phyloP scores from a whole-genome alignment of 2,113 vertebrate genomes.

The Varanus salvator region DNA sequence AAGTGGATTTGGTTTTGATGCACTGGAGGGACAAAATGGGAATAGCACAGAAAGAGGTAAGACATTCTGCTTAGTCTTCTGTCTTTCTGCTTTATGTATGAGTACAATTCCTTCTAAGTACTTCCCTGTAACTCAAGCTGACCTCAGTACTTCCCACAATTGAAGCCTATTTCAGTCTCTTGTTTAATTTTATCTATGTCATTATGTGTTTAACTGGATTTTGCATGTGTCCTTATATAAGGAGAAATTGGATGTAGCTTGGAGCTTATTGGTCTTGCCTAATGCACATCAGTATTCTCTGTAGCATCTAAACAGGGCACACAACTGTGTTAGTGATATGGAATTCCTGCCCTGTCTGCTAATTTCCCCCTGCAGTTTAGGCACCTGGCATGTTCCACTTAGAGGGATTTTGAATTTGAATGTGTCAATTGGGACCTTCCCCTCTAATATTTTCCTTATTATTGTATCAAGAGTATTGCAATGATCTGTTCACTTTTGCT shows the following conservation, averaged over 20 bases:
- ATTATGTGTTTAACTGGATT: background rate
- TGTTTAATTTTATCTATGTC: background rate
- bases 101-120: background rate
- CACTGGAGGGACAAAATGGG: slow-evolving; percentile 99
- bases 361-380: background rate
- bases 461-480: background rate
- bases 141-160: background rate
- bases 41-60: slow-evolving; percentile 98
- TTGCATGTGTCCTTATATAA: background rate
- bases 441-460: background rate
- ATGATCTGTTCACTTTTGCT: background rate
- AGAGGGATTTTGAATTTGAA: background rate
- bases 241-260: background rate
- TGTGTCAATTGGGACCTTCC: background rate
- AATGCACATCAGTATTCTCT: background rate
- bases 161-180: background rate
- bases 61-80: slow-evolving; percentile 14
- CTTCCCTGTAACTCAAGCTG: too few relatives aligned
- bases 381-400: background rate
- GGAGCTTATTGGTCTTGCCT: background rate
- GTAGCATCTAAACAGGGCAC: too few relatives aligned
- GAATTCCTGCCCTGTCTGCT: too few relatives aligned
- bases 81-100: background rate
- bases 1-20: slow-evolving; percentile 94
- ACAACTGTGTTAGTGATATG: background rate